Conservation (phyloP, 2,888 invertebrate genomes). For the Eupithecia tripunctaria region DNA sequence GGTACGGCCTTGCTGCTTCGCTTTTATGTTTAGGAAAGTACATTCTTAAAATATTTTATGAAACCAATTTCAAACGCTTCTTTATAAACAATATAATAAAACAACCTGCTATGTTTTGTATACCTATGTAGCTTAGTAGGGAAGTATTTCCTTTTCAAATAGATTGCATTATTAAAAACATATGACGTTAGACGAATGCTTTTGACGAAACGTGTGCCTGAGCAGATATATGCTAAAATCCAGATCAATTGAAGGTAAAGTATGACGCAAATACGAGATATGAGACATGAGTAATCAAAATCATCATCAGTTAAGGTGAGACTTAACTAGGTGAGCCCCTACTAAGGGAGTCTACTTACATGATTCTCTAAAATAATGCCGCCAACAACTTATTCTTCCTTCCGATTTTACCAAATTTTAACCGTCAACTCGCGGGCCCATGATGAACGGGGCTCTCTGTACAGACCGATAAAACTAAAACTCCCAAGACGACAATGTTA, state of each 20-base stretch:
- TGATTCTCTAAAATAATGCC: neutral
- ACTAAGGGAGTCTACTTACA: neutral
- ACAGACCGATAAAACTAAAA: too few relatives aligned
- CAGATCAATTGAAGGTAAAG: neutral
- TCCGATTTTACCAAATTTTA: too few relatives aligned
- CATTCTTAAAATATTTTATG: constrained; percentile 17
- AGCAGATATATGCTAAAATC: neutral
- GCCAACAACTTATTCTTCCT: too few relatives aligned
- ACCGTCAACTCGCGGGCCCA: too few relatives aligned
- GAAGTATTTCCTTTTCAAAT: too few relatives aligned
- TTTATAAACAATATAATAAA: neutral
- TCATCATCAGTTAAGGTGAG: too few relatives aligned
- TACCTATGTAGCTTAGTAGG: neutral
- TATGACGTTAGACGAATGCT: neutral
- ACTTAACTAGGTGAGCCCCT: neutral
- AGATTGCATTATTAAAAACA: neutral
- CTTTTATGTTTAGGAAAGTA: constrained; percentile 39
- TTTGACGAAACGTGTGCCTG: neutral
- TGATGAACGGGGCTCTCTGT: too few relatives aligned
- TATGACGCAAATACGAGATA: neutral
- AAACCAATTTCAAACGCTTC: constrained; percentile 20
- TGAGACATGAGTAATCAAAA: too few relatives aligned
- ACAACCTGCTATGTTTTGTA: neutral
- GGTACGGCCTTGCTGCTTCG: constrained; percentile 34
- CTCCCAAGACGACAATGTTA: too few relatives aligned